Evolutionary conservation across 2,113 vertebrate genomes (phyloP).

Genomic region (Mixornis gularis): DNA sequence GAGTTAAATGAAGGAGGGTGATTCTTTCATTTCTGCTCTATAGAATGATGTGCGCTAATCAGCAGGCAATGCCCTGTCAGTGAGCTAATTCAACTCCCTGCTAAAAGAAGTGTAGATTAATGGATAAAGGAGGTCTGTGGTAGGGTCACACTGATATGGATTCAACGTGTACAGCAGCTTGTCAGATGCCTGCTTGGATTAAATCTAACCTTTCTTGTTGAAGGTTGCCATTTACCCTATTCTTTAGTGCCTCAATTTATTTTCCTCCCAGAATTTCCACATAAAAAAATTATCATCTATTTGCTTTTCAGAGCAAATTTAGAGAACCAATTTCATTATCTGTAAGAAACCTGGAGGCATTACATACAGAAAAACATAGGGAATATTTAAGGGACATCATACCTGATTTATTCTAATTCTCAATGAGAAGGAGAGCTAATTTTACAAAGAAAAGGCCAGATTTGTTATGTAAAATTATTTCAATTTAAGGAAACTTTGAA

Average conservation of each 20-base stretch:
- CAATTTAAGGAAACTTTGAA: conserved; percentile 81
- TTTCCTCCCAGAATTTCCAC: conserved; percentile 86
- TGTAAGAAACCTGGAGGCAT: conserved; percentile 71
- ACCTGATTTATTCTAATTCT: conserved; percentile 75
- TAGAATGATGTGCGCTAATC: conserved; percentile 90
- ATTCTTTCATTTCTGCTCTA: conserved; percentile 78
- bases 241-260: conserved; percentile 86
- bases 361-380: conserved; percentile 73
- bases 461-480: conserved; percentile 82
- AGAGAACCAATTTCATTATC: conserved; percentile 78
- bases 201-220: conserved; percentile 90
- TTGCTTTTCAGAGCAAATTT: conserved; percentile 80
- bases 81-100: conserved; percentile 92
- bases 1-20: conserved; percentile 78
- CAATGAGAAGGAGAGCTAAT: conserved; percentile 74
- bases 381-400: conserved; percentile 72
- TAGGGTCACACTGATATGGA: conserved; percentile 91
- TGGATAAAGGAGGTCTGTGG: conserved; percentile 93
- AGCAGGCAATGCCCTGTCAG: conserved; percentile 84
- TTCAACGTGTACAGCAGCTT: conserved; percentile 87
- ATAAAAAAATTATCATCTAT: conserved; percentile 88
- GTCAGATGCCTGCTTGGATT: conserved; percentile 98
- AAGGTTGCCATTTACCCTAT: conserved; percentile 96
- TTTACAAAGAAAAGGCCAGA: conserved; percentile 79
- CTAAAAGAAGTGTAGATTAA: conserved; percentile 98